A percentile compares a stretch with the other conserved stretches of the same genome.
These are phyloP conservation scores for Struthidea cinerea DNA, from an alignment of 2,113 vertebrate genomes.

Conservation along the genomic window DNA sequence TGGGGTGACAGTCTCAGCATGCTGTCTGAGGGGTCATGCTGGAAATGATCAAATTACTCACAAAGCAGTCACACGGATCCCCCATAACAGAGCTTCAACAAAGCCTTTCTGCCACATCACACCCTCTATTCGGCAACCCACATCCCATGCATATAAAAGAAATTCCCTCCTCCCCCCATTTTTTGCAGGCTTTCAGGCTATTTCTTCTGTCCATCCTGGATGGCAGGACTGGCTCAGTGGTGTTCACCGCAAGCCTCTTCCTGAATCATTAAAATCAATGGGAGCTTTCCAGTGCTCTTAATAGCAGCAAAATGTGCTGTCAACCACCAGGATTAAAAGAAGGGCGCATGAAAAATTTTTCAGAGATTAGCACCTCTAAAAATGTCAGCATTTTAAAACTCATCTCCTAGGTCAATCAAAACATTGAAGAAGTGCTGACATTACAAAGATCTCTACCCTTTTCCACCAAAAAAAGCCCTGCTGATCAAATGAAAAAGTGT, in stretches of 20 bases:
- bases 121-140: neutral
- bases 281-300: neutral
- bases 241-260: neutral
- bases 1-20: neutral
- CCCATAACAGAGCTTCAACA: neutral
- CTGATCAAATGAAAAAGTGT: neutral
- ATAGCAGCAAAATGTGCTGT: neutral
- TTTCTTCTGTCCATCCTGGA: neutral
- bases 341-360: neutral
- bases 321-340: neutral
- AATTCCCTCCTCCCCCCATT: neutral
- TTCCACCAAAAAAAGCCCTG: neutral
- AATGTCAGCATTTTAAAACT: neutral
- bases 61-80: neutral
- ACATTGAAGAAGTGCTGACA: neutral
- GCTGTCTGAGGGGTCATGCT: neutral
- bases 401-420: neutral
- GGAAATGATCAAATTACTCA: neutral
- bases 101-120: neutral
- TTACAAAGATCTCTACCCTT: neutral
- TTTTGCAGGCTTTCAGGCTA: neutral
- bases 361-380: slow-evolving; percentile 23
- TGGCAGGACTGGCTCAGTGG: neutral
- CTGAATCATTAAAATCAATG: neutral
- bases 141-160: neutral